Evolutionary conservation across 2,113 vertebrate species (phyloP), one percentile per base, ranked within the genome.

Genomic region (Chascanopsetta lugubris): DNA sequence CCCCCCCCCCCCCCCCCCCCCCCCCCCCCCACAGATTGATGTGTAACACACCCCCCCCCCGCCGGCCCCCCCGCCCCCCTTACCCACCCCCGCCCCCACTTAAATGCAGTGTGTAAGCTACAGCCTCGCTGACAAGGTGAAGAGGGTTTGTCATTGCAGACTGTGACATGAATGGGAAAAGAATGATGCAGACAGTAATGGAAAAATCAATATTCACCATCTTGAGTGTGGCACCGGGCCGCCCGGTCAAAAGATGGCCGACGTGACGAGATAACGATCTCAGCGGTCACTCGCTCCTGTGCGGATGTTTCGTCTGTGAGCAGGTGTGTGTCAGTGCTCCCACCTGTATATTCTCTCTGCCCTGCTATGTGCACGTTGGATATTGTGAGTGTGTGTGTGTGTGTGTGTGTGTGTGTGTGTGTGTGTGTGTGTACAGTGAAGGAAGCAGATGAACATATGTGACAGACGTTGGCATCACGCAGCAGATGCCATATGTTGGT

Each of bases 161-260:
- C 17, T 65, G 50, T 72, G 50, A 78, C 61, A 59, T 22, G 58
- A 54, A 77, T 42, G n/a, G 63, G 21, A 59, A 68, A 55, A 63
- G 64, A 71, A 55, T 55, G 69, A 74, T 47, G 66, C 59, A 66
- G 58, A 71, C 61, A 34, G 68, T 55, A 60, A 71, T 40, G 54
- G 53, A 64, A 38, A 50, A 78, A 82, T 76, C 69, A 61, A 76
- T 79, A 58, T 45, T 77, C 62, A 51, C 64, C 73, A 78, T 84
- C 85, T 75, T 78, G 64, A 75, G 69, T 53, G 47, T 56, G 0
- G 18, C 58, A 58, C 66, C 57, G 24, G 54, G 15, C 71, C 72
- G 24, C 12, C 15, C 1, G 27, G 51, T 57, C 27, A 22, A 73
- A 81, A 83, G 59, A 81, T 79, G 65, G 74, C 54, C 0, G 46